Evolutionary conservation across 1,140 invertebrate genomes (phyloP).

Genomic region (Anthonomus grandis): DNA sequence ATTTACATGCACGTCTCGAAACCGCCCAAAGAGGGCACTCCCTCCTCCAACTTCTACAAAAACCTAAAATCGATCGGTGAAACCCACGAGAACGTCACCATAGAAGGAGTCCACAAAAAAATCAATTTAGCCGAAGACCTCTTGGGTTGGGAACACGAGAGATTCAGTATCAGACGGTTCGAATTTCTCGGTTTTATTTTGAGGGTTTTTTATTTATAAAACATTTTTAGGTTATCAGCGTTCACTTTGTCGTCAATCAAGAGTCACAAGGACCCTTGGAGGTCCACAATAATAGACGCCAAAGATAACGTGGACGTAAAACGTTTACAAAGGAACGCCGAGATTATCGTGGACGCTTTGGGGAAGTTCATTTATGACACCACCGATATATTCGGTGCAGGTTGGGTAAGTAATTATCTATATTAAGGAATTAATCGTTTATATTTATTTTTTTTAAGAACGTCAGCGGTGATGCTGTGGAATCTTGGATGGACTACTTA

Average conservation of each 20-base stretch:
- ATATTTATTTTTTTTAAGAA: slow-evolving; percentile 52
- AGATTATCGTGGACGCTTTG: slow-evolving; percentile 76
- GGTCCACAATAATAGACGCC: slow-evolving; percentile 63
- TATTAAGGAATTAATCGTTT: background rate
- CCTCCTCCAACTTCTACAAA: slow-evolving; percentile 69
- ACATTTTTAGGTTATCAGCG: slow-evolving; percentile 28
- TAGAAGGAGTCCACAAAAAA: slow-evolving; percentile 91
- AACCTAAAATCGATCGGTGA: slow-evolving; percentile 60
- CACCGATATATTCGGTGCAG: slow-evolving; percentile 65
- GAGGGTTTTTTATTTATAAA: slow-evolving; percentile 73
- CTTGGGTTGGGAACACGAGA: slow-evolving; percentile 92
- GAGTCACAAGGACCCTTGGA: slow-evolving; percentile 57
- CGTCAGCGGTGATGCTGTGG: slow-evolving; percentile 68
- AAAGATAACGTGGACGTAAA: slow-evolving; percentile 58
- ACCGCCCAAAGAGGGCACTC: slow-evolving; percentile 83
- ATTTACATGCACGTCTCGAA: slow-evolving; percentile 94
- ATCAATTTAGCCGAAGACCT: slow-evolving; percentile 94
- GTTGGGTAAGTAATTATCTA: slow-evolving; percentile 58
- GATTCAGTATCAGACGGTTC: slow-evolving; percentile 86
- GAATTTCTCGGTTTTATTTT: background rate
- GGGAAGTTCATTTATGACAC: slow-evolving; percentile 84
- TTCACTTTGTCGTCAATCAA: slow-evolving; percentile 52
- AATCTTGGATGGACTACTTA: slow-evolving; percentile 71
- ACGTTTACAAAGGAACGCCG: slow-evolving; percentile 67
- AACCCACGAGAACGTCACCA: slow-evolving; percentile 53